Conservation (phyloP, 2,113 vertebrate genomes). For the Ibidorhyncha struthersii region DNA sequence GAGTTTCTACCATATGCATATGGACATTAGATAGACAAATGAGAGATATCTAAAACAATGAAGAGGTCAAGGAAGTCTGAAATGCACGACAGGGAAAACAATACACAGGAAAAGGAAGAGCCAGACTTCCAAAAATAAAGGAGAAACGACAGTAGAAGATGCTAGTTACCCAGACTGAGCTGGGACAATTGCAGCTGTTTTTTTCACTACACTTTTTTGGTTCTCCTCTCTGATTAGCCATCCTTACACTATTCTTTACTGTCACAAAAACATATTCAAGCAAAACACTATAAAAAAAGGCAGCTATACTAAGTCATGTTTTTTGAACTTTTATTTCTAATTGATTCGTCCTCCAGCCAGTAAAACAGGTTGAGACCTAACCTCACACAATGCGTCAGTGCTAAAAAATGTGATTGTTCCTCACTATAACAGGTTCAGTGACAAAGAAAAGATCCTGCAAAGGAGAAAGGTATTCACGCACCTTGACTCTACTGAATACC, state of each 20-base stretch:
- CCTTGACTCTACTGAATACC: neutral
- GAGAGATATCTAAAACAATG: neutral
- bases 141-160: neutral
- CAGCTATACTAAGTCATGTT: neutral
- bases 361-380: neutral
- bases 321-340: neutral
- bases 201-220: neutral
- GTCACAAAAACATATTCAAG: neutral
- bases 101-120: neutral
- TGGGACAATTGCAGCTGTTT: neutral
- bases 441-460: neutral
- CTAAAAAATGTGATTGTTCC: neutral
- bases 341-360: neutral
- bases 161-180: neutral
- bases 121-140: neutral
- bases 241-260: neutral
- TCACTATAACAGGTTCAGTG: neutral
- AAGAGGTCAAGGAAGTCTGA: neutral
- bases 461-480: neutral
- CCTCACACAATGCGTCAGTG: neutral
- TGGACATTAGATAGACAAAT: neutral
- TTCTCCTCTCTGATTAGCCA: neutral
- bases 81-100: neutral
- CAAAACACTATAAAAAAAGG: neutral
- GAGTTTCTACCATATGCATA: neutral